Conservation (phyloP, 2,113 vertebrate genomes). For the Condylura cristata region DNA sequence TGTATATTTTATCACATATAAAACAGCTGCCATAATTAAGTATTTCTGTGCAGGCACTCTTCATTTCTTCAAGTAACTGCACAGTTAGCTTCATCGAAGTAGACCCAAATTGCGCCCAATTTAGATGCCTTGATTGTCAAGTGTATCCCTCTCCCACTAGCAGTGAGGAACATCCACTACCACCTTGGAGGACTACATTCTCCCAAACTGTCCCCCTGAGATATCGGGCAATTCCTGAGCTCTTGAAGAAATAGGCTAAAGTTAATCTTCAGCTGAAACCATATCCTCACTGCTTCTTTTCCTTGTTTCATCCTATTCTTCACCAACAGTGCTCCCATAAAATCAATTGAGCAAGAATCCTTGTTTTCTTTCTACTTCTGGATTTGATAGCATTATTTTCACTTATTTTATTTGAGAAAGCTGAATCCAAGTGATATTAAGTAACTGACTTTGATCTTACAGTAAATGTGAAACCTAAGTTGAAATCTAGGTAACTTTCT, state of each 20-base stretch:
- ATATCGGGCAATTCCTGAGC: not conserved
- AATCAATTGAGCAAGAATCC: not conserved
- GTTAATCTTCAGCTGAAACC: not conserved
- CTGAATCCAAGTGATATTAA: not conserved
- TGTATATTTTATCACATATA: not conserved
- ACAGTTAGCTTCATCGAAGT: fast-evolving
- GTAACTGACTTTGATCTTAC: not conserved
- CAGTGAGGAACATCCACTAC: not conserved
- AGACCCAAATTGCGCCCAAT: too few species aligned
- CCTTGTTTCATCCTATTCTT: not conserved
- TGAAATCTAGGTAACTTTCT: not conserved
- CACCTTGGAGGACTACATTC: fast-evolving
- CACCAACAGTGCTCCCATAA: too few species aligned
- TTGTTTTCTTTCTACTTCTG: not conserved
- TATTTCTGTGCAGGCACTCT: not conserved
- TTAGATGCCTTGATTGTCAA: not conserved
- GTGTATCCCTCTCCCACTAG: too few species aligned
- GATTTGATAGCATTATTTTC: not conserved
- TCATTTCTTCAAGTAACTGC: fast-evolving
- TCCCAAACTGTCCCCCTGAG: not conserved
- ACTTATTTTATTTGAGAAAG: not conserved
- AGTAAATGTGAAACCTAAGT: not conserved
- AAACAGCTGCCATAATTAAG: not conserved
- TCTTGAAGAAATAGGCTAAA: not conserved
- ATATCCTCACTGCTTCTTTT: not conserved